Conservation (phyloP, 2,113 vertebrate species). For the Speoplatyrhinus poulsoni region DNA sequence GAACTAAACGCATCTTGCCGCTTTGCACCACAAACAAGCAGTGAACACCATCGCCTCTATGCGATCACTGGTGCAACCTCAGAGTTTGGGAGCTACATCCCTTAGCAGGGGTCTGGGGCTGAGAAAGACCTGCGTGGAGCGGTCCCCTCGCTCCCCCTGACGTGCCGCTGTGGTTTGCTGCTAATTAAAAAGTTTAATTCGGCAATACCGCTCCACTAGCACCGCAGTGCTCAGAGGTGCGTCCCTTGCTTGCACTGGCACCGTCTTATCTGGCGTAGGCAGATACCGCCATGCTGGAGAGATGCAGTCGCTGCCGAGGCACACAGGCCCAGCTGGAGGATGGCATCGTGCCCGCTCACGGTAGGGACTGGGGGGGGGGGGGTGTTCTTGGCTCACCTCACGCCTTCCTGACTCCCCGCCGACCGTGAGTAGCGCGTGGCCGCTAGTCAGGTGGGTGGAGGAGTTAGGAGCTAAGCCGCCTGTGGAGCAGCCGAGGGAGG, state of each 20-base stretch:
- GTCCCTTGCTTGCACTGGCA: slow-evolving; percentile 70
- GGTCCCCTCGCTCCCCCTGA: slow-evolving; percentile 57
- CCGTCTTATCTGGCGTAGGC: slow-evolving; percentile 74
- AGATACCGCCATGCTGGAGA: slow-evolving; percentile 67
- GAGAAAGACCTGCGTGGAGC: slow-evolving; percentile 56
- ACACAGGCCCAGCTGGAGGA: slow-evolving; percentile 60
- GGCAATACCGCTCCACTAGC: slow-evolving; percentile 63
- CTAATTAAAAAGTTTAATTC: slow-evolving; percentile 82
- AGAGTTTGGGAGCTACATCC: slow-evolving; percentile 48
- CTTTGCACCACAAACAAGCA: slow-evolving; percentile 37
- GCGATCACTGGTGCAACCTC: slow-evolving; percentile 30
- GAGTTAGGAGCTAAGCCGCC: slow-evolving; percentile 62
- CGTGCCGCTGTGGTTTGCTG: slow-evolving; percentile 52
- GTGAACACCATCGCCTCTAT: slow-evolving; percentile 56
- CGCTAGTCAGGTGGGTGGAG: slow-evolving; percentile 52
- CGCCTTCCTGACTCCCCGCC: slow-evolving; percentile 46
- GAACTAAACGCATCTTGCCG: too few species aligned
- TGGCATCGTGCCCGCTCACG: slow-evolving; percentile 59
- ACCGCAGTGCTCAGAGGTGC: slow-evolving; percentile 67
- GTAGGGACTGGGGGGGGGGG: background rate
- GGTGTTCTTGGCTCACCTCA: slow-evolving; percentile 59
- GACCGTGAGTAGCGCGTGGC: slow-evolving; percentile 49
- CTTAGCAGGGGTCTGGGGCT: slow-evolving; percentile 50
- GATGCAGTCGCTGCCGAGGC: slow-evolving; percentile 37
- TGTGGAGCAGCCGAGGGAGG: slow-evolving; percentile 49